Conservation (phyloP, 1,140 invertebrate species). For the Leptoteleia sp. region DNA sequence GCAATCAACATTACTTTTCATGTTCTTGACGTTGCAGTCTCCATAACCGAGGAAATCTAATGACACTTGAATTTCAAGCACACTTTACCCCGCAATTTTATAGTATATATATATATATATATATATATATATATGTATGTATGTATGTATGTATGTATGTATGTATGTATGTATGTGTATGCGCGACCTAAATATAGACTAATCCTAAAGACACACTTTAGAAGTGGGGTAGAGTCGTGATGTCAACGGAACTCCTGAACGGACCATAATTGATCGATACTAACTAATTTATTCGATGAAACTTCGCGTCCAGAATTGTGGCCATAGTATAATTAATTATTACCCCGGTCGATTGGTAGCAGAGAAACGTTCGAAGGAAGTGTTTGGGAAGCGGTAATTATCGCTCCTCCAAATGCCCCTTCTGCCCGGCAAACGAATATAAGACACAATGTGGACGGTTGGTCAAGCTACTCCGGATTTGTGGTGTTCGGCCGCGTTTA, state of each 20-base stretch:
- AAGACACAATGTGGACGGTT: background rate
- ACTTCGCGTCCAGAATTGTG: background rate
- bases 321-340: slow-evolving; percentile 2
- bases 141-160: too few relatives aligned
- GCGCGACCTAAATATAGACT: background rate
- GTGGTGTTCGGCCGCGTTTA: too few relatives aligned
- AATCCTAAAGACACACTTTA: background rate
- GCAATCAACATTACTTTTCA: background rate
- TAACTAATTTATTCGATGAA: slow-evolving; percentile 4
- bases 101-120: too few relatives aligned
- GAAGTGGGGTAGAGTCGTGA: background rate
- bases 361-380: background rate
- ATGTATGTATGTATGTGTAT: too few relatives aligned
- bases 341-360: slow-evolving; percentile 3
- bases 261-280: background rate
- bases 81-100: too few relatives aligned
- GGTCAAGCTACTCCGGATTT: too few relatives aligned
- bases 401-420: background rate
- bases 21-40: background rate
- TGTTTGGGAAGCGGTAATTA: background rate
- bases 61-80: too few relatives aligned
- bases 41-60: background rate
- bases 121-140: too few relatives aligned
- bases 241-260: background rate
- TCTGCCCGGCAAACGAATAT: background rate